phyloP scores from a whole-genome alignment of 2,113 vertebrate species.

The Carettochelys insculpta region DNA sequence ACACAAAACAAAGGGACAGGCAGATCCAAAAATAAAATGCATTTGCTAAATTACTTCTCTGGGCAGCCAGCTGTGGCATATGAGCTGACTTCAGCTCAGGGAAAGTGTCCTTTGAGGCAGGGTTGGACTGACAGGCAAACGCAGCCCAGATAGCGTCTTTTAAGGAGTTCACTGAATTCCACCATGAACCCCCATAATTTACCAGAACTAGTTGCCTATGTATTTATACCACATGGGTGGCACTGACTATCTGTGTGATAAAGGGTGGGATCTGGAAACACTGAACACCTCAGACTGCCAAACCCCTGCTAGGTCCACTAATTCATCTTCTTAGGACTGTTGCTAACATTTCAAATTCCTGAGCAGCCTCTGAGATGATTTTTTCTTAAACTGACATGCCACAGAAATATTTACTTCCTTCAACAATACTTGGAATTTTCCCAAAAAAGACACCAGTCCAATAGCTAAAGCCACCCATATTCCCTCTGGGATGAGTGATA shows the following conservation, averaged over 20 bases:
- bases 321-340: background rate
- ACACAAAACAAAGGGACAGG: constrained; percentile 49
- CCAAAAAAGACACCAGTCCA: background rate
- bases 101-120: constrained; percentile 27
- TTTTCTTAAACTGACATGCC: background rate
- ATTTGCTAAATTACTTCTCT: constrained; percentile 52
- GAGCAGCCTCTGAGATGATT: background rate
- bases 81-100: background rate
- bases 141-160: background rate
- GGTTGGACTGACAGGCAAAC: background rate
- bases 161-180: background rate
- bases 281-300: background rate
- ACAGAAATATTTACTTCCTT: background rate
- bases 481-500: background rate
- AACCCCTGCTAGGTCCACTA: background rate
- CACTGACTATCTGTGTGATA: background rate
- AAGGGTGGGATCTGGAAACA: background rate
- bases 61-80: constrained; percentile 26
- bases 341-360: background rate
- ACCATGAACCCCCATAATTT: background rate
- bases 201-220: background rate
- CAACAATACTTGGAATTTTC: background rate
- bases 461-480: background rate
- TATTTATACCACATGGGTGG: background rate
- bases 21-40: constrained; percentile 1